These are phyloP conservation scores for Andrena marginata DNA, from an alignment of 2,888 invertebrate genomes.

Conservation along the genomic window DNA sequence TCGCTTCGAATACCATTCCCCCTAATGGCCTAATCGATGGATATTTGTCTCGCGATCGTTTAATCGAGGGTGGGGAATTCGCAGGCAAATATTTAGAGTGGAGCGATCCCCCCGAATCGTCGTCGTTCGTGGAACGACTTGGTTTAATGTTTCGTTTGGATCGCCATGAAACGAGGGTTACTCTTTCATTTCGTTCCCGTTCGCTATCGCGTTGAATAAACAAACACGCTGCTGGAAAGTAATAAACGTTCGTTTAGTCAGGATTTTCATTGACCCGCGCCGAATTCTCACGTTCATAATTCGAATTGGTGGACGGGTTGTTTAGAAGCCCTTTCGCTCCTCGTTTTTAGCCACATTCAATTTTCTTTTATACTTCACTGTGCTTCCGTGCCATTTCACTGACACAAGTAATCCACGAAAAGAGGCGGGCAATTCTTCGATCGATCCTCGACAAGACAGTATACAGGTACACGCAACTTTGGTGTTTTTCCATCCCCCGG, in stretches of 20 bases:
- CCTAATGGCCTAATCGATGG: neutral
- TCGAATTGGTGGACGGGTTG: neutral
- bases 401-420: neutral
- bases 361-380: too few species aligned
- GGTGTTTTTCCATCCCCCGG: too few species aligned
- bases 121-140: slow-evolving; percentile 1
- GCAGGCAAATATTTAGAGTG: slow-evolving; percentile 21
- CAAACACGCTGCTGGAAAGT: slow-evolving; percentile 20
- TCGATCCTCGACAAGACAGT: too few species aligned
- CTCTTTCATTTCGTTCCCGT: slow-evolving; percentile 32
- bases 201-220: slow-evolving; percentile 24
- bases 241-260: slow-evolving; percentile 4
- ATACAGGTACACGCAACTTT: too few species aligned
- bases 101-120: slow-evolving; percentile 10
- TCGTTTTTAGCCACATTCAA: neutral
- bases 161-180: slow-evolving; percentile 5
- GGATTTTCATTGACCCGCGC: slow-evolving; percentile 37
- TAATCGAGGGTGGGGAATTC: slow-evolving; percentile 15
- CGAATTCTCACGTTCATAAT: slow-evolving; percentile 16
- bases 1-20: neutral
- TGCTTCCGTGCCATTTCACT: too few species aligned
- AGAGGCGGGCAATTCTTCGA: neutral
- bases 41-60: slow-evolving; percentile 18
- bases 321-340: neutral
- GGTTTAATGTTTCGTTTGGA: neutral